Percentiles rank a stretch among this genome's conserved stretches.
Evolutionary conservation across 2,113 vertebrate genomes (phyloP).

Genomic region (Recurvirostra avosetta): DNA sequence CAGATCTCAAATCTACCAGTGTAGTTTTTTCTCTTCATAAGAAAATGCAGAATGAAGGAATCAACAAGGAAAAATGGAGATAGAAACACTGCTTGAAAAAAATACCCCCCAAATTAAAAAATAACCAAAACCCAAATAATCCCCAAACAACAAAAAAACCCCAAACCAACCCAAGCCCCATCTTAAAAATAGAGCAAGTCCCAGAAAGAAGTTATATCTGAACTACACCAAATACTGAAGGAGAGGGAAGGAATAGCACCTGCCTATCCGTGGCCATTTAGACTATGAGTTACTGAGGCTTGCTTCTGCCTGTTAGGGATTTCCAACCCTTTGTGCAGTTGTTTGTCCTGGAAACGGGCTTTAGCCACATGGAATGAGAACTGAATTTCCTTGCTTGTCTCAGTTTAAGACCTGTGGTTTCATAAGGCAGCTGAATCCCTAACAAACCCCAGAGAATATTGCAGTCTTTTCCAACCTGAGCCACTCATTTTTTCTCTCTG

Average conservation of each 20-base stretch:
- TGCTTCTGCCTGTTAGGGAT: too few relatives aligned
- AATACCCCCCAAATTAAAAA: background rate
- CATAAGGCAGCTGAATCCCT: background rate
- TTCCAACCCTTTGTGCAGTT: too few relatives aligned
- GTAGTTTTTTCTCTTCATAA: background rate
- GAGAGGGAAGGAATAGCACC: too few relatives aligned
- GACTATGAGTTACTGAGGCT: too few relatives aligned
- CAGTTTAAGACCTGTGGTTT: too few relatives aligned
- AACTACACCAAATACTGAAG: background rate
- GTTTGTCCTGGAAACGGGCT: too few relatives aligned
- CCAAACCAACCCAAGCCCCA: background rate
- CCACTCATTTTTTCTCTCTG: background rate
- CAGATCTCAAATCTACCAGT: background rate
- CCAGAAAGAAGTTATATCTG: background rate
- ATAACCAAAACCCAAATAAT: background rate
- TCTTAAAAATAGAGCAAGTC: background rate
- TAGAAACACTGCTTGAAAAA: background rate
- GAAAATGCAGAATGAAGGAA: background rate
- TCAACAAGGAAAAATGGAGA: background rate
- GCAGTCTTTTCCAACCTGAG: background rate
- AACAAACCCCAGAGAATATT: background rate
- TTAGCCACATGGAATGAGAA: too few relatives aligned
- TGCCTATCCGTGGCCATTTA: too few relatives aligned
- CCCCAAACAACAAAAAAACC: too few relatives aligned
- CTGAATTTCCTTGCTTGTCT: too few relatives aligned